A percentile compares a stretch with the other conserved stretches of the same genome.
Conservation (phyloP, 2,113 vertebrate genomes). For the Bufo bufo region DNA sequence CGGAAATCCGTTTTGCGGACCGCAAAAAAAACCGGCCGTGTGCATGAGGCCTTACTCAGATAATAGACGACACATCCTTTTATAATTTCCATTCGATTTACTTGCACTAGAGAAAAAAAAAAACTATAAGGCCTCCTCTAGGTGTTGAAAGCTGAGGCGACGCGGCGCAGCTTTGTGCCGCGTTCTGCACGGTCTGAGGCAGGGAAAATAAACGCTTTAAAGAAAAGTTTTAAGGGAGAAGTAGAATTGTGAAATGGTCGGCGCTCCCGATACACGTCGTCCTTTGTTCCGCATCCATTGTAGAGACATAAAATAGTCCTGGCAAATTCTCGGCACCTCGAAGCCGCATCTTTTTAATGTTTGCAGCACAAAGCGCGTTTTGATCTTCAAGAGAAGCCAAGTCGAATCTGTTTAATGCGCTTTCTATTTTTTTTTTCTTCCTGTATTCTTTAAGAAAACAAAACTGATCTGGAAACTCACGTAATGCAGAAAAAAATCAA, state of each 20-base stretch:
- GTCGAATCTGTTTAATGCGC: conserved; percentile 41
- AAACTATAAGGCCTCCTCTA: too few relatives aligned
- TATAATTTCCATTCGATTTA: too few relatives aligned
- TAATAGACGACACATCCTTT: too few relatives aligned
- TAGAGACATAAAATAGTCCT: conserved; percentile 27
- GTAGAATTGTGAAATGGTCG: background rate
- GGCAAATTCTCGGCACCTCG: conserved; percentile 3
- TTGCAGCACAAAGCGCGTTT: conserved; percentile 32
- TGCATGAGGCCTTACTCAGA: too few relatives aligned
- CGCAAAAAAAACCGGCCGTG: too few relatives aligned
- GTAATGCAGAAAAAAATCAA: conserved; percentile 99
- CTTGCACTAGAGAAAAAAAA: too few relatives aligned
- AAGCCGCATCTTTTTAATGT: conserved; percentile 27
- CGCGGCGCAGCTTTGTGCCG: background rate
- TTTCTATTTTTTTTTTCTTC: conserved; percentile 52
- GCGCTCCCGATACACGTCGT: background rate
- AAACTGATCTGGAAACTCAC: conserved; percentile 94
- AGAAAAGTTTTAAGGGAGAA: conserved; percentile 18
- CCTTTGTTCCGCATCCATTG: conserved; percentile 37
- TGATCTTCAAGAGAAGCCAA: conserved; percentile 41
- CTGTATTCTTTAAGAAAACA: conserved; percentile 79
- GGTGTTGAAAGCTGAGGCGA: too few relatives aligned
- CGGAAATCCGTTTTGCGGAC: too few relatives aligned
- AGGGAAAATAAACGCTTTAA: conserved; percentile 14
- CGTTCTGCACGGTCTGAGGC: background rate